Percentiles rank a stretch among this genome's conserved stretches.
Evolutionary conservation across 2,888 invertebrate genomes (phyloP).

Genomic region (Petrolisthes cinctipes): DNA sequence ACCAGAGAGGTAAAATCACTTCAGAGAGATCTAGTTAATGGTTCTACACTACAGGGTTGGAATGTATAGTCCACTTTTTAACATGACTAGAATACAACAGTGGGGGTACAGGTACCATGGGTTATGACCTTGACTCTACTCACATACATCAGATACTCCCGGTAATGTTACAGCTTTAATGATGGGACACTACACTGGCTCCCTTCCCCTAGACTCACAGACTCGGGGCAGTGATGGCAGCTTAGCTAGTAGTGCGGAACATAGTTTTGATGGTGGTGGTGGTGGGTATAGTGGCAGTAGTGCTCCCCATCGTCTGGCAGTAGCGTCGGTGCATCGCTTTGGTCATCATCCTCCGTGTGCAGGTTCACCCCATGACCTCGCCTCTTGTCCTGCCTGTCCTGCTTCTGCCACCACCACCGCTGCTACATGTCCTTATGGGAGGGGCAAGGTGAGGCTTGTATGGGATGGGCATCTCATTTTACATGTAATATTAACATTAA

Average conservation of each 20-base stretch:
- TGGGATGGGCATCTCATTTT: no score
- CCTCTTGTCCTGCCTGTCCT: constrained; percentile 42
- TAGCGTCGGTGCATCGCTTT: constrained; percentile 52
- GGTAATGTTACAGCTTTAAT: background rate
- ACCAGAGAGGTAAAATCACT: no score
- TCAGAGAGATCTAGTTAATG: no score
- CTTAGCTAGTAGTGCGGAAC: constrained; percentile 39
- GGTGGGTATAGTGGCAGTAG: constrained; percentile 39
- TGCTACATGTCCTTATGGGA: background rate
- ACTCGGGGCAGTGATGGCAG: constrained; percentile 44
- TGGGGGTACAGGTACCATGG: no score
- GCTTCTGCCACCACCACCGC: background rate
- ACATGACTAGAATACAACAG: no score
- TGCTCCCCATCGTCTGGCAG: constrained; percentile 28
- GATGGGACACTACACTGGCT: background rate
- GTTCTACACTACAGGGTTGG: no score
- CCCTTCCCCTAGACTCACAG: constrained; percentile 44
- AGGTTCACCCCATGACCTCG: constrained; percentile 55
- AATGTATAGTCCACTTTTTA: no score
- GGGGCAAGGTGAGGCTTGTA: constrained; percentile 2
- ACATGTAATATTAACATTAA: no score
- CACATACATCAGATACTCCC: no score
- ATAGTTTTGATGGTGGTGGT: constrained; percentile 34
- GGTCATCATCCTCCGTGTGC: constrained; percentile 44
- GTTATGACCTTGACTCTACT: background rate